Conservation (phyloP, 2,888 invertebrate species). For the Ormyrus thymus region DNA sequence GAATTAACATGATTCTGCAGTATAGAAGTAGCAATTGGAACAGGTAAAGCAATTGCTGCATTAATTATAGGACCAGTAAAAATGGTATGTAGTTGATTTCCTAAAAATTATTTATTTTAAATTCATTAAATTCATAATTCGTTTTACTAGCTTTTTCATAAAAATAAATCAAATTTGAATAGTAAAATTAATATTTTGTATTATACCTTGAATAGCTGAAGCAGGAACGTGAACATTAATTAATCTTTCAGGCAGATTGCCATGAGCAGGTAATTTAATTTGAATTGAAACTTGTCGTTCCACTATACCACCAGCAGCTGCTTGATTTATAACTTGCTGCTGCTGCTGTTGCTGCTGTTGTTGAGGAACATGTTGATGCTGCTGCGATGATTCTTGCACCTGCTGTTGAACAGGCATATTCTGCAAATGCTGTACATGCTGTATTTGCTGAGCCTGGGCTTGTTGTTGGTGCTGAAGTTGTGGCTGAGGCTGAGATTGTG, state of each 20-base stretch:
- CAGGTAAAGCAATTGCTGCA: constrained; percentile 91
- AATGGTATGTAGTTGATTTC: constrained; percentile 81
- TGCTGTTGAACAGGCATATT: constrained; percentile 50
- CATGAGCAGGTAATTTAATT: constrained; percentile 89
- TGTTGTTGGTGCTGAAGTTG: constrained; percentile 57
- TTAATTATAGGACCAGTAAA: constrained; percentile 92
- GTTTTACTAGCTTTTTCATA: constrained; percentile 4
- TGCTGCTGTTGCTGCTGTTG: constrained; percentile 59
- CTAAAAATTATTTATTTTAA: constrained; percentile 64
- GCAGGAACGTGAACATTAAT: constrained; percentile 94
- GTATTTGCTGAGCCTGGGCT: constrained; percentile 60
- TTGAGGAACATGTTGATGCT: constrained; percentile 54
- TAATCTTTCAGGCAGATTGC: constrained; percentile 83
- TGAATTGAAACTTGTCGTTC: constrained; percentile 77
- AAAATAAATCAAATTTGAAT: not conserved
- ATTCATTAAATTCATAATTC: constrained; percentile 9
- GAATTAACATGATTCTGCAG: constrained; percentile 93
- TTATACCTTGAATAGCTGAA: constrained; percentile 85
- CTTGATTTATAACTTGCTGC: constrained; percentile 69
- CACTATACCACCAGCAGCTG: constrained; percentile 74
- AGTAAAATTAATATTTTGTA: not conserved
- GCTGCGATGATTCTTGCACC: constrained; percentile 45
- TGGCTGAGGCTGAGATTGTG: constrained; percentile 58
- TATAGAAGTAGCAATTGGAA: constrained; percentile 86
- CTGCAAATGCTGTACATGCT: constrained; percentile 56